These are phyloP conservation scores for Brachionus calyciflorus DNA, from an alignment of 1,140 invertebrate genomes.

Conservation along the genomic window DNA sequence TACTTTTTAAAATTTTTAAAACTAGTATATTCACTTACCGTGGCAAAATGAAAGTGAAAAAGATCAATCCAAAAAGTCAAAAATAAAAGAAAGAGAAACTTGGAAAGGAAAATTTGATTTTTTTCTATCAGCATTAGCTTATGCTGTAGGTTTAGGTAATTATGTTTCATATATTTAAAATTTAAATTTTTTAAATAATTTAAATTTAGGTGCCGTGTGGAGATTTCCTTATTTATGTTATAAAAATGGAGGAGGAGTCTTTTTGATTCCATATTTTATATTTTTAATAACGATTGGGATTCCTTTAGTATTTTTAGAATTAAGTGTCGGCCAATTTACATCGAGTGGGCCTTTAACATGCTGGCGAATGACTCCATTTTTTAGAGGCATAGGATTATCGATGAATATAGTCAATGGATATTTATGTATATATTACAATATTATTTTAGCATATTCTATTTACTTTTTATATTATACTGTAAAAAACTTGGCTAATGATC, in stretches of 20 bases:
- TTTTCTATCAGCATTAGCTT: constrained; percentile 61
- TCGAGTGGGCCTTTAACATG: constrained; percentile 59
- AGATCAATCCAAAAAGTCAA: not conserved
- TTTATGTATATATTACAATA: constrained; percentile 71
- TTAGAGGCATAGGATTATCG: constrained; percentile 64
- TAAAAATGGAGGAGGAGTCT: constrained; percentile 63
- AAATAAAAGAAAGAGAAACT: constrained; percentile 65
- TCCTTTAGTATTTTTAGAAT: constrained; percentile 63
- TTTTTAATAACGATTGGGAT: constrained; percentile 65
- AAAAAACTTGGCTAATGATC: constrained; percentile 65
- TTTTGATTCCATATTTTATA: constrained; percentile 64
- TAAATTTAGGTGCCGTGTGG: constrained; percentile 60
- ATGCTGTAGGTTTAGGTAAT: constrained; percentile 63
- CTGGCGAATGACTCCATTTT: constrained; percentile 72
- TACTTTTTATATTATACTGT: constrained; percentile 86
- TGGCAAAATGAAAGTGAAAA: not conserved
- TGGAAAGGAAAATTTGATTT: constrained; percentile 62
- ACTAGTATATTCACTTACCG: not conserved
- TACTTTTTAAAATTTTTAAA: no score
- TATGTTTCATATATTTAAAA: not conserved
- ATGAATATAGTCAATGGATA: constrained; percentile 46
- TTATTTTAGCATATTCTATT: constrained; percentile 88
- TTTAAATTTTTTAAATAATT: not conserved
- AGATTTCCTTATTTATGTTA: constrained; percentile 62
- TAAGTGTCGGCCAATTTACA: constrained; percentile 61